Evolutionary conservation across 2,888 invertebrate genomes (phyloP).

Genomic region (Andricus curvator): DNA sequence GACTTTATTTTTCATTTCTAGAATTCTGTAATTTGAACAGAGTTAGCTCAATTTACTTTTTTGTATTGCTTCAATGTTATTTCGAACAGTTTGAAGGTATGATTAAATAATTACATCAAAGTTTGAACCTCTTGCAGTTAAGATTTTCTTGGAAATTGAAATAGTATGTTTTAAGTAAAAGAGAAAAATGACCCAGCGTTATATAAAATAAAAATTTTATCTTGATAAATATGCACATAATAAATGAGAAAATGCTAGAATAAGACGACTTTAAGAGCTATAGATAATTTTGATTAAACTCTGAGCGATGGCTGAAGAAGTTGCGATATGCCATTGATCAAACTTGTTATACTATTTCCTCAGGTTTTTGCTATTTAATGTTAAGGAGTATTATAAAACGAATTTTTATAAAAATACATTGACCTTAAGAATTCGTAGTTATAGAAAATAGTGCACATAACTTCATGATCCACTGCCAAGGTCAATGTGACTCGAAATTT

Average conservation of each 20-base stretch:
- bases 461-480: not conserved
- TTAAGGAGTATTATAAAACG: not conserved
- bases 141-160: too few relatives aligned
- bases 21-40: not conserved
- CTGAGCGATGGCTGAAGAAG: not conserved
- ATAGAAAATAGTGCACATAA: not conserved
- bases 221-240: not conserved
- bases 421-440: not conserved
- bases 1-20: not conserved
- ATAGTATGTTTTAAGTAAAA: too few relatives aligned
- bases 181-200: not conserved
- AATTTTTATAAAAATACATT: not conserved
- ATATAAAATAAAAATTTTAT: not conserved
- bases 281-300: not conserved
- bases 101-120: not conserved
- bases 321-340: conserved; percentile 23
- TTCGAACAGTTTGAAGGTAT: not conserved
- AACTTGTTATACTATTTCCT: conserved; percentile 24
- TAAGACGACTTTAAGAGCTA: not conserved
- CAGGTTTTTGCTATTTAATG: conserved; percentile 25
- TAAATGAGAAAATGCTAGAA: not conserved
- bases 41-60: not conserved
- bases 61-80: not conserved
- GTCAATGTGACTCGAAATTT: not conserved
- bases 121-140: too few relatives aligned